Evolutionary conservation across 2,888 invertebrate species (phyloP).

Genomic region (Ophion ventricosus): DNA sequence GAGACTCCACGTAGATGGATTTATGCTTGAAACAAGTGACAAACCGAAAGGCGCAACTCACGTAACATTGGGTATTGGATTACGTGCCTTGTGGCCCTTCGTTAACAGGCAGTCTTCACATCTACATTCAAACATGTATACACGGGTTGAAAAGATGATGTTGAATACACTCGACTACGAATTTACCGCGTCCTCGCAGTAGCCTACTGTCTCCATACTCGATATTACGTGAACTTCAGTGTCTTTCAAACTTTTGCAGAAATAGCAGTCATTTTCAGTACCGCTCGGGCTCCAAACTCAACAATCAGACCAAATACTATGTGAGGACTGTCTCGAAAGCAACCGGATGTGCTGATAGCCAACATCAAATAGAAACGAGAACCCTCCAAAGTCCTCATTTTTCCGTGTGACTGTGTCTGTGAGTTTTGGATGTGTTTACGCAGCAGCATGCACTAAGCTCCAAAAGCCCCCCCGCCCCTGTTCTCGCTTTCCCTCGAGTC

Average conservation of each 20-base stretch:
- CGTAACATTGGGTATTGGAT: neutral
- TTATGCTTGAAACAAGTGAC: slow-evolving; percentile 27
- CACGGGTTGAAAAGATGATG: no score
- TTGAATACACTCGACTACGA: no score
- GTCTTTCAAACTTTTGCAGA: no score
- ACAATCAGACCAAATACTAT: no score
- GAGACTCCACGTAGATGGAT: slow-evolving; percentile 43
- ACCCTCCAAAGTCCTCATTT: neutral
- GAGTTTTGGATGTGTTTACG: slow-evolving; percentile 37
- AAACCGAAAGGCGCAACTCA: neutral
- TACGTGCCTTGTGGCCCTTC: slow-evolving; percentile 14
- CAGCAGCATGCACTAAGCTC: slow-evolving; percentile 16
- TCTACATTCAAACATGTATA: neutral
- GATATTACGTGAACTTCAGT: no score
- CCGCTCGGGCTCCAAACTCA: no score
- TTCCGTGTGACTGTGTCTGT: neutral
- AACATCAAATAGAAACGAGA: no score
- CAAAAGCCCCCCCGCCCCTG: neutral
- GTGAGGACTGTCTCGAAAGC: no score
- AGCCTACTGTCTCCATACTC: no score
- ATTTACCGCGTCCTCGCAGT: no score
- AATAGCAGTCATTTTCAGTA: no score
- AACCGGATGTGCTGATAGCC: no score
- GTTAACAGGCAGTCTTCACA: neutral
- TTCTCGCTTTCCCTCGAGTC: neutral